These are phyloP conservation scores for Felis chaus DNA, from an alignment of 2,113 vertebrate species.

Conservation along the genomic window DNA sequence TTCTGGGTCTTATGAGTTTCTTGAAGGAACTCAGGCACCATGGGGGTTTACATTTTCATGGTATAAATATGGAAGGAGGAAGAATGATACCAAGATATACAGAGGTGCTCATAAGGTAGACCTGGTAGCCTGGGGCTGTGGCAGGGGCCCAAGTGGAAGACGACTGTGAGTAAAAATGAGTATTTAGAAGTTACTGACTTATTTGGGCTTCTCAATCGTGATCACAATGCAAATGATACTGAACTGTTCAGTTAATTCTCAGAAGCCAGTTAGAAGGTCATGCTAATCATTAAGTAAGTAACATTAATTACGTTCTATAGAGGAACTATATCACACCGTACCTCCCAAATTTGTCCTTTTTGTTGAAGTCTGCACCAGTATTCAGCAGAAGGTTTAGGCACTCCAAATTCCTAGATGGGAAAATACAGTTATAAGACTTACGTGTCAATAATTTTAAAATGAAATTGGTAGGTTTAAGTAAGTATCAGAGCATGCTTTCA, in stretches of 20 bases:
- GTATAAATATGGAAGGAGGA: background rate
- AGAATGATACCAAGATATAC: background rate
- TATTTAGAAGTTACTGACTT: background rate
- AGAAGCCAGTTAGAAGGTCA: conserved; percentile 30
- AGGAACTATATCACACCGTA: conserved; percentile 79
- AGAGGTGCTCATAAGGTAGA: background rate
- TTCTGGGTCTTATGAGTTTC: background rate
- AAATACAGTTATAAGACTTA: conserved; percentile 38
- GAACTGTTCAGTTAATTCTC: conserved; percentile 1
- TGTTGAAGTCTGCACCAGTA: conserved; percentile 97
- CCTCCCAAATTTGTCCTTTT: conserved; percentile 99
- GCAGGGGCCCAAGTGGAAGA: background rate
- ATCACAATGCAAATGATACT: background rate
- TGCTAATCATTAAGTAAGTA: conserved; percentile 28
- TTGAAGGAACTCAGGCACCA: background rate
- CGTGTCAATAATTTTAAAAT: conserved; percentile 27
- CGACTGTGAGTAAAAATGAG: background rate
- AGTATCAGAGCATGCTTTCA: background rate
- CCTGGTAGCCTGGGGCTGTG: background rate
- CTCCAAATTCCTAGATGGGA: conserved; percentile 93
- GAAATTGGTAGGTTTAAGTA: conserved; percentile 26
- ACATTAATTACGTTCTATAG: background rate
- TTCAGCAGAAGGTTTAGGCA: conserved; percentile 98
- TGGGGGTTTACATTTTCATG: background rate
- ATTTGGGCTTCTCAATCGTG: background rate